Percentiles rank a stretch among this genome's conserved stretches.
Conservation (phyloP, 1,140 invertebrate genomes). For the Drosophila setifemur region DNA sequence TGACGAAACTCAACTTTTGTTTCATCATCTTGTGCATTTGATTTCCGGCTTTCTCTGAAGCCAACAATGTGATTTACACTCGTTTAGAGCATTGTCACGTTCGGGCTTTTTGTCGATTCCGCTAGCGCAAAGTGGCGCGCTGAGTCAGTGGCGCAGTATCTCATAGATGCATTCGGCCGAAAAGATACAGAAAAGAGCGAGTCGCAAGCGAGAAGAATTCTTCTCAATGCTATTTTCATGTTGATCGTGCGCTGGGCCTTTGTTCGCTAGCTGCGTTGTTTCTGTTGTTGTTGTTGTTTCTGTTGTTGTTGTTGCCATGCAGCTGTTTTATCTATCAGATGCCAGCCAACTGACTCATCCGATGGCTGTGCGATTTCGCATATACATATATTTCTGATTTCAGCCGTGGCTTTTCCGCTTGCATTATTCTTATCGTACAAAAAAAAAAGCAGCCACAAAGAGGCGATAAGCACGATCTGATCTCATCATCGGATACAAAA, state of each 20-base stretch:
- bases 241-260: constrained; percentile 36
- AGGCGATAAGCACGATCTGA: constrained; percentile 22
- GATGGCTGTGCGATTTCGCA: not conserved
- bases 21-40: not conserved
- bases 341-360: constrained; percentile 54
- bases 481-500: constrained; percentile 27
- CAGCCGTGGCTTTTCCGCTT: constrained; percentile 14
- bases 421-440: constrained; percentile 25
- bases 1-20: too few species aligned
- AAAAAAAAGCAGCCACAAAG: too few species aligned
- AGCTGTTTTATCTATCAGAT: constrained; percentile 78
- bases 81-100: constrained; percentile 46
- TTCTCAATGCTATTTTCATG: constrained; percentile 75
- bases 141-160: constrained; percentile 45
- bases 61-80: not conserved
- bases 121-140: constrained; percentile 19
- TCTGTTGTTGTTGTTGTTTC: constrained; percentile 32
- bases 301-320: constrained; percentile 51
- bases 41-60: not conserved
- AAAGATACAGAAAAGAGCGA: not conserved
- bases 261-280: too few species aligned
- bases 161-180: constrained; percentile 31
- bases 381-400: not conserved
- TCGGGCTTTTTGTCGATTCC: constrained; percentile 28
- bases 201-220: constrained; percentile 50